Conservation (phyloP, 2,888 invertebrate species). For the Pandemis heparana region DNA sequence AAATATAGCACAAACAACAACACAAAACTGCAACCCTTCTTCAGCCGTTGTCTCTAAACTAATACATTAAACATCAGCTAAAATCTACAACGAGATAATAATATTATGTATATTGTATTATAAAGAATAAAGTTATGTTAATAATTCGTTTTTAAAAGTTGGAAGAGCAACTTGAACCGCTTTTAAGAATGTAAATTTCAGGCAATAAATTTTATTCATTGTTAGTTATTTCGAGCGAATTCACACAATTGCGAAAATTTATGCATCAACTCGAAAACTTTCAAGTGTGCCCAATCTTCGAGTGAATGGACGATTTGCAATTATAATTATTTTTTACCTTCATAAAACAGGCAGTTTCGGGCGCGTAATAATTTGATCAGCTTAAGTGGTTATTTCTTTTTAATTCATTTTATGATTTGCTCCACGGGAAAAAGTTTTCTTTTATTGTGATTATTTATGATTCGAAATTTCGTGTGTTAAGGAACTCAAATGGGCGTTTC, state of each 20-base stretch:
- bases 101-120: too few relatives aligned
- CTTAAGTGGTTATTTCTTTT: conserved; percentile 22
- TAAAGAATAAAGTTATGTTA: not conserved
- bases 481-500: not conserved
- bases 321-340: conserved; percentile 53
- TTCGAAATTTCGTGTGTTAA: not conserved
- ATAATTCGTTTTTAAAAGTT: conserved; percentile 39
- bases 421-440: not conserved
- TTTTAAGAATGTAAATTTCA: conserved; percentile 64
- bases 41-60: too few relatives aligned
- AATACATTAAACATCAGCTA: too few relatives aligned
- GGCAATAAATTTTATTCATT: conserved; percentile 71
- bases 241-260: conserved; percentile 69
- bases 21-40: too few relatives aligned
- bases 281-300: conserved; percentile 54
- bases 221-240: conserved; percentile 68
- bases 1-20: too few relatives aligned
- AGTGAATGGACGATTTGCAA: conserved; percentile 54
- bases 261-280: conserved; percentile 64
- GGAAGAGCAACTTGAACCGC: conserved; percentile 18
- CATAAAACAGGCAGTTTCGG: conserved; percentile 20
- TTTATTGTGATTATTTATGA: conserved; percentile 9
- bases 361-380: conserved; percentile 27
- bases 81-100: too few relatives aligned
- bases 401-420: conserved; percentile 4